A percentile compares a stretch with the other conserved stretches of the same genome.
These are phyloP conservation scores for Carterocephalus palaemon DNA, from an alignment of 2,888 invertebrate species.

Conservation along the genomic window DNA sequence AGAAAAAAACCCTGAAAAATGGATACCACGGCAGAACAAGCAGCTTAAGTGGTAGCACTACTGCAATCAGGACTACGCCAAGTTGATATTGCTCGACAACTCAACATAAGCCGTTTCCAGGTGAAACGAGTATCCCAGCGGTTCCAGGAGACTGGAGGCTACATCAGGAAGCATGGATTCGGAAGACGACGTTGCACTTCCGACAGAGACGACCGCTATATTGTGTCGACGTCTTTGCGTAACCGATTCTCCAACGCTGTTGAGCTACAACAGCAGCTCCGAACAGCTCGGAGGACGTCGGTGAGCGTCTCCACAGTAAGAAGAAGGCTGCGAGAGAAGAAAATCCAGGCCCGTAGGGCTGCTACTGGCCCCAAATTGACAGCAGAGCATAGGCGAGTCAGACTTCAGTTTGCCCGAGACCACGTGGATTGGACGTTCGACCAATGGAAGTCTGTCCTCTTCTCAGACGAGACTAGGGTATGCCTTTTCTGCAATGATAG, in stretches of 20 bases:
- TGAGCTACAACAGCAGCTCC: conserved; percentile 28
- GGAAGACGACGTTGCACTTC: not conserved
- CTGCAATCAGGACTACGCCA: conserved; percentile 28
- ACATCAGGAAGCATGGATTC: not conserved
- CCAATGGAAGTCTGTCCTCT: conserved; percentile 6
- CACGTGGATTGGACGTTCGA: conserved; percentile 4
- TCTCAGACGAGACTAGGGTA: conserved; percentile 7
- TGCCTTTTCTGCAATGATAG: conserved; percentile 29
- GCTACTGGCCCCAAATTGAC: conserved; percentile 25
- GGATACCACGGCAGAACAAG: too few species aligned
- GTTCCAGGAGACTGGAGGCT: conserved; percentile 16
- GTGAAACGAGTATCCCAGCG: conserved; percentile 22
- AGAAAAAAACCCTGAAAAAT: too few species aligned
- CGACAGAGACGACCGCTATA: not conserved
- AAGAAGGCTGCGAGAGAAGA: conserved; percentile 15
- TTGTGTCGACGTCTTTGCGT: conserved; percentile 23
- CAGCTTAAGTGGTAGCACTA: conserved; percentile 25
- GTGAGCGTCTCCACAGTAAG: conserved; percentile 10
- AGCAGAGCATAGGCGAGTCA: conserved; percentile 24
- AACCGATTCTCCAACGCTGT: conserved; percentile 28
- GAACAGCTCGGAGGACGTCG: conserved; percentile 19
- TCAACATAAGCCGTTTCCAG: conserved; percentile 23
- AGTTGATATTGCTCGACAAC: conserved; percentile 27
- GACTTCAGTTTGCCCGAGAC: conserved; percentile 1
- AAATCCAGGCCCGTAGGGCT: conserved; percentile 21